Evolutionary conservation across 1,140 invertebrate genomes (phyloP), one percentile per base, ranked within the genome.

Genomic region (Drosophila kanapiae): DNA sequence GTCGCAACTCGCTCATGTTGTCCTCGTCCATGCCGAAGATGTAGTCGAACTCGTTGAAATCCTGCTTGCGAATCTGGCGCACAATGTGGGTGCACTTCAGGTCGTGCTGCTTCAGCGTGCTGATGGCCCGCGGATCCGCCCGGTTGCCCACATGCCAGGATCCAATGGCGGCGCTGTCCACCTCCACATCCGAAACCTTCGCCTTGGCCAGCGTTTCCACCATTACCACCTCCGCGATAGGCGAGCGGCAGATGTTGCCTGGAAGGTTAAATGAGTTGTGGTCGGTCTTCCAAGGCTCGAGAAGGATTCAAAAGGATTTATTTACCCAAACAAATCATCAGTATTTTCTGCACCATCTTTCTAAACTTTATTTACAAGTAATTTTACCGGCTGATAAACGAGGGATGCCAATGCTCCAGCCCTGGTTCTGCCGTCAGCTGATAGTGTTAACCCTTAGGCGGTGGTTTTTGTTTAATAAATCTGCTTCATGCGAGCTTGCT

Each of bases 231-330:
- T 98, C 98, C 18, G 98, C 98, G 74, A 98, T 98, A 7, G 98
- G 98, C 13, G 98, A 99, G n/a, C 98, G 95, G 92, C 98, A 99
- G 78, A 98, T 99, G 87, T 99, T 99, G 14, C 97, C 98, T 94
- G 70, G 86, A 92, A 93, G 10, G 9, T 27, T 3, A 18, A 14
- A 10, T 27, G 5, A 14, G 5, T n/a, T 27, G 35, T 16, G 48
- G 2, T 54, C 0, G 31, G 3, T 61, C 5, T 1, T 5, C 1
- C 0, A 14, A n/a, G 3, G 23, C 6, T 16, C 18, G 3, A 45
- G 6, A 9, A 8, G 13, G n/a, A 6, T 42, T 13, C 38, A 10
- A 9, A 5, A 18, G 9, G 14, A 42, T 31, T 64, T 40, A 43
- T 35, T 78, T 93, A 94, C 94, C 94, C 83, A 94, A 92, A 74